Evolutionary conservation across 2,888 invertebrate species (phyloP), one percentile per base, ranked within the genome.

Genomic region (Parnassius mnemosyne): DNA sequence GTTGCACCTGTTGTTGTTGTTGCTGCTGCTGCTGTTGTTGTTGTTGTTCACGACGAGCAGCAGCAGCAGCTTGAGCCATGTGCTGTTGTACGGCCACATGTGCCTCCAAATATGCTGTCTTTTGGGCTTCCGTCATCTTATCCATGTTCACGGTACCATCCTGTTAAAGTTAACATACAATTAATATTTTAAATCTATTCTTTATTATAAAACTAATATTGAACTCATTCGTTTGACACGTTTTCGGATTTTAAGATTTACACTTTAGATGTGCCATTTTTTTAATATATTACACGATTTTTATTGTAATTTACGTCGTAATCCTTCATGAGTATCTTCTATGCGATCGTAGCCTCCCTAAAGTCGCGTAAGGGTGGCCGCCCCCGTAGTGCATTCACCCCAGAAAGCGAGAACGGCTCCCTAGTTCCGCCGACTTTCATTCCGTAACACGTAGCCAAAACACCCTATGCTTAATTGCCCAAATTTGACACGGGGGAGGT

Each of bases 51-150:
- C 92, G 84, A 64, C 92, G 79, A 42, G 92, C 88, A 72, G 92
- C 85, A 71, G 91, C 93, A 51, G 94, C 94, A 65, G 95, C 95
- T 76, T 95, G 95, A 50, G 94, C 94, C 94, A 95, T 95, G 80
- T 95, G 95, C 78, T 95, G 95, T 82, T 95, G 95, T 60, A 95
- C 94, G 65, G 94, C 95, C 79, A 95, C 94, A 80, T 94, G 95
- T 64, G 95, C 95, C 84, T 95, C 95, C 69, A 94, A 87, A 78
- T 95, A 95, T 60, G 95, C 94, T 67, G 94, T 94, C 84, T 95
- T 94, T 81, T 95, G 95, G 71, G 93, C 94, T 85, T 93, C 94
- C 71, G 93, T 94, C 95, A 95, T 95, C 83, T 95, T 95, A 76
- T 95, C 95, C 93, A 95, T 95, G 75, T 95, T 95, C 69, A 93